phyloP scores from a whole-genome alignment of 2,113 vertebrate species.

The Actenoides hombroni region DNA sequence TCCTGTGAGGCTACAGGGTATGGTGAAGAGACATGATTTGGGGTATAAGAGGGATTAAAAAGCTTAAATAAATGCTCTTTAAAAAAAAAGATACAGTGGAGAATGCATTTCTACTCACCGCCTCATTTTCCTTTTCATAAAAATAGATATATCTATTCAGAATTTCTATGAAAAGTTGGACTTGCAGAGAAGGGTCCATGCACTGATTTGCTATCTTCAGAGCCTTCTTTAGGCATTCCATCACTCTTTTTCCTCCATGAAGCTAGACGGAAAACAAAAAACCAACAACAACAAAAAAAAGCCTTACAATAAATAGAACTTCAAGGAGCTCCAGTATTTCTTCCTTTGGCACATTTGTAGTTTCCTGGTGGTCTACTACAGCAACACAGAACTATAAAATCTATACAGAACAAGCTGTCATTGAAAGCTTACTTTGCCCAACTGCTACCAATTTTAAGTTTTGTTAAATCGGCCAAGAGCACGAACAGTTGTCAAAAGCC shows the following conservation, averaged over 20 bases:
- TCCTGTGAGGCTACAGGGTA: background rate
- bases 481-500: background rate
- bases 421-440: background rate
- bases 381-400: background rate
- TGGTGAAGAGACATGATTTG: background rate
- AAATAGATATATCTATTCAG: constrained; percentile 99
- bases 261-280: constrained; percentile 76
- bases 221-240: constrained; percentile 98
- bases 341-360: background rate
- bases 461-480: background rate
- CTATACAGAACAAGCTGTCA: background rate
- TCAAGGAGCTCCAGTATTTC: background rate
- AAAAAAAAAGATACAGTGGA: background rate
- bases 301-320: background rate
- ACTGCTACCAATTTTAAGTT: background rate
- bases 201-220: constrained; percentile 99
- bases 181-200: constrained; percentile 97
- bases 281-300: too few relatives aligned
- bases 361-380: background rate
- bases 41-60: background rate
- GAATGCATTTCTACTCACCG: constrained; percentile 74
- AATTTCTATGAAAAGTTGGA: constrained; percentile 98
- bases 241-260: constrained; percentile 94
- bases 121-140: constrained; percentile 98
- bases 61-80: background rate